phyloP scores from a whole-genome alignment of 2,113 vertebrate genomes.

The Pterocles gutturalis region DNA sequence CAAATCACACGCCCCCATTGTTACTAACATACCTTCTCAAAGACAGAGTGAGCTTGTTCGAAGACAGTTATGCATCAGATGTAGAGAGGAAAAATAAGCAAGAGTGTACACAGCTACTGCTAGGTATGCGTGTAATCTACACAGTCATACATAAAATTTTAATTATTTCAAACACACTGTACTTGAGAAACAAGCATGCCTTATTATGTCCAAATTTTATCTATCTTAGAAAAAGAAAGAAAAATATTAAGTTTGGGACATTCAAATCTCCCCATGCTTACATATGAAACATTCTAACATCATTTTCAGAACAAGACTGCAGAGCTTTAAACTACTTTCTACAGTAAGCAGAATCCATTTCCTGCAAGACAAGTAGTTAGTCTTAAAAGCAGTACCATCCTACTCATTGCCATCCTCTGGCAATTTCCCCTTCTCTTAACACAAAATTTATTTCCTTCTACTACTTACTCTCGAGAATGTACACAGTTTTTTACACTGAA shows the following conservation, averaged over 20 bases:
- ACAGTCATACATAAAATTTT: neutral
- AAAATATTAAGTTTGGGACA: neutral
- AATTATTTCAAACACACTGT: neutral
- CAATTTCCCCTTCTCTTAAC: neutral
- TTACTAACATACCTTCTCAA: neutral
- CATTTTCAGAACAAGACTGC: neutral
- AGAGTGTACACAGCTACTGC: neutral
- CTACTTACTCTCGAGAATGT: neutral
- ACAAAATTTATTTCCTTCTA: neutral
- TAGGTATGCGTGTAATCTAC: neutral
- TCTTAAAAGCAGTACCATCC: neutral
- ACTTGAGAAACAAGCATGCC: neutral
- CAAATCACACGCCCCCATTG: neutral
- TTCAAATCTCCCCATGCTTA: neutral
- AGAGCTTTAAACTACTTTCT: neutral
- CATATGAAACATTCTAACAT: neutral
- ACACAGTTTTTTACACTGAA: neutral
- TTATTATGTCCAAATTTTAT: neutral
- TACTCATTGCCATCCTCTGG: neutral
- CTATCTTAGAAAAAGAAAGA: neutral
- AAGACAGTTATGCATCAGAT: neutral
- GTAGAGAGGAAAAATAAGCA: neutral
- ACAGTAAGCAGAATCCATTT: neutral
- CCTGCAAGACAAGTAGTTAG: neutral
- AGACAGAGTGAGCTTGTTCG: neutral